Evolutionary conservation across 2,113 vertebrate species (phyloP).

Genomic region (Myotis brandtii): DNA sequence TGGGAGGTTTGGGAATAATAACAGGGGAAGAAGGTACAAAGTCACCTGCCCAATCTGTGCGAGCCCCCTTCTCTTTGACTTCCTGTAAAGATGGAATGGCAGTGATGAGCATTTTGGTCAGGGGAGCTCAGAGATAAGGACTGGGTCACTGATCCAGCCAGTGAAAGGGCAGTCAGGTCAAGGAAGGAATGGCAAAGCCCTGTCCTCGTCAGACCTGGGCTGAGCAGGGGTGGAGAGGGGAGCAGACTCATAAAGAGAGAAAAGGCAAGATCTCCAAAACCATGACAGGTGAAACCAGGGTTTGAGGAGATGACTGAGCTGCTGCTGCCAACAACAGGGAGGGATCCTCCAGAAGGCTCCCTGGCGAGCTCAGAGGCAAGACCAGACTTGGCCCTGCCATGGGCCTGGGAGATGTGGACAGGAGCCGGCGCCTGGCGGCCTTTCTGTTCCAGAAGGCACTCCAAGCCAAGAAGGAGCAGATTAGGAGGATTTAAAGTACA

Average conservation of each 20-base stretch:
- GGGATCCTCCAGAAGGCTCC: neutral
- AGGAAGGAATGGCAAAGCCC: neutral
- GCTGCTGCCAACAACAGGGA: constrained; percentile 41
- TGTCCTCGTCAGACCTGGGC: no score
- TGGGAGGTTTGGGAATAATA: neutral
- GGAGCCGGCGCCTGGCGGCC: constrained; percentile 76
- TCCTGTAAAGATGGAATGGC: neutral
- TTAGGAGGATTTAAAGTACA: constrained; percentile 79
- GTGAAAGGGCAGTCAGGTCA: neutral
- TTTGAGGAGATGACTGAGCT: fast-evolving
- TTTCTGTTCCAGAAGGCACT: constrained; percentile 72
- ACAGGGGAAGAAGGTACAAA: fast-evolving
- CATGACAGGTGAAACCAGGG: neutral
- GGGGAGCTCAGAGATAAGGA: neutral
- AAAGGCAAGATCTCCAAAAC: neutral
- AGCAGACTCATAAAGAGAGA: neutral
- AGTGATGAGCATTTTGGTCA: fast-evolving
- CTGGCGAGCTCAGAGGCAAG: neutral
- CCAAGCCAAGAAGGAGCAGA: constrained; percentile 75
- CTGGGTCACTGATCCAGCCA: no score
- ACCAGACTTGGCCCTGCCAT: constrained; percentile 68
- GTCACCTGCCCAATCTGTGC: fast-evolving
- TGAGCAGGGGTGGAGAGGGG: fast-evolving
- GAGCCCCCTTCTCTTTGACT: neutral
- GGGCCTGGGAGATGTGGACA: constrained; percentile 74